Base-by-base conservation (phyloP, 2,888 invertebrate species). In the Leistus spinibarbis region DNA sequence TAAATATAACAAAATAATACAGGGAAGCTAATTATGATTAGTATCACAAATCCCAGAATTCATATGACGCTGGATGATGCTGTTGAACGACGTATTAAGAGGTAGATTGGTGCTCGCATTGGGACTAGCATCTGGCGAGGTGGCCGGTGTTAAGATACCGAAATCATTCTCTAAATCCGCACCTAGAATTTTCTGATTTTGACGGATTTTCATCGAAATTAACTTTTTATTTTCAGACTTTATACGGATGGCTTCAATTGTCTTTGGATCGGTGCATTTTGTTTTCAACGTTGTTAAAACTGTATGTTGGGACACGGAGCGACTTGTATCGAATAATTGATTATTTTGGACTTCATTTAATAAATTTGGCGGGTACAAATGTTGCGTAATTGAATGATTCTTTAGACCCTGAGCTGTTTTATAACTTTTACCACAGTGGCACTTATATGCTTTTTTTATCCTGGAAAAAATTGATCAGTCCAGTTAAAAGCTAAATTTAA, bases 371-470 rank as follows among this genome's bases (percentile, higher is more conserved):
- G 64, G 23, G 13, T 24, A 24, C 16, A 53, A 16, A n/a, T 87
- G 87, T 78, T 85, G 85, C n/a, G 84, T 79, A 53, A 85, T 80
- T 72, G 91, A 89, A 84, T 95, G 95, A 81, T 89, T 91, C 83
- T 92, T 93, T 81, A 95, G 88, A 76, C 94, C 93, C 85, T 92
- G 92, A 67, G 91, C 89, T 78, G 94, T 93, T 87, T 93, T 93
- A 88, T 95, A 95, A 84, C 91, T 93, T 88, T 95, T 95, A 81
- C 94, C 94, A 87, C 95, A 95, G 83, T 91, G 91, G 85, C 95
- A 95, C 84, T 92, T 92, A 87, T 91, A 94, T 57, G 91, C 91
- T 87, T 94, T 94, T 85, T 71, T 73, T 24, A 75, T 64, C 69
- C 75, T 68, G 56, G 3, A 75, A 75, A 19, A 24, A 69, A 60